Evolutionary conservation across 2,797 vertebrate species (phyloP), one percentile per base, ranked within the genome.

Genomic region (Coranthus polyacanthus): DNA sequence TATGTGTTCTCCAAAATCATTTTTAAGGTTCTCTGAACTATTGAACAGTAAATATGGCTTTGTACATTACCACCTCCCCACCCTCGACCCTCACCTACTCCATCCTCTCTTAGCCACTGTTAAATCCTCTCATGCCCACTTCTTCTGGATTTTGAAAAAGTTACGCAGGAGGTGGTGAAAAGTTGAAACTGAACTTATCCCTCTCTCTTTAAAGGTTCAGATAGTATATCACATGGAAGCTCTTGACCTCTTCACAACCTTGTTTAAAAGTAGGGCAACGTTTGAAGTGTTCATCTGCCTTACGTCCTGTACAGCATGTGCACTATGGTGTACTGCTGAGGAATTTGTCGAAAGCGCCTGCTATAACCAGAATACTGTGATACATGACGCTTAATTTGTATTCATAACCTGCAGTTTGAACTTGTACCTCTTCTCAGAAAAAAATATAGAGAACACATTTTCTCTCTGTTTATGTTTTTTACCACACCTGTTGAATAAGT

Each of bases 401-500:
- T 21, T 24, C 20, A 10, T 32, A 21, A 18, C 15, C 3, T n/a
- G n/a, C n/a, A n/a, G n/a, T n/a, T n/a, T n/a, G n/a, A n/a, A n/a
- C n/a, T n/a, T n/a, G n/a, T n/a, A n/a, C n/a, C n/a, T n/a, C n/a
- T n/a, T n/a, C n/a, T n/a, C n/a, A n/a, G n/a, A n/a, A n/a, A n/a
- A n/a, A n/a, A n/a, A n/a, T n/a, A n/a, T n/a, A n/a, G n/a, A n/a
- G n/a, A n/a, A n/a, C n/a, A n/a, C n/a, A n/a, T n/a, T n/a, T n/a
- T n/a, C n/a, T n/a, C n/a, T n/a, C n/a, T n/a, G n/a, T 46, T 57
- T 8, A 15, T 8, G 44, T 0, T 29, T 47, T 17, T 8, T 1
- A 9, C 60, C 53, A 62, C 77, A 84, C 58, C 62, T 83, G 85
- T 38, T 68, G 5, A 65, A 47, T 57, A 68, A 70, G n/a, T n/a